These are phyloP conservation scores for Drosophila suzukii DNA, from an alignment of 1,140 invertebrate genomes.

Conservation along the genomic window DNA sequence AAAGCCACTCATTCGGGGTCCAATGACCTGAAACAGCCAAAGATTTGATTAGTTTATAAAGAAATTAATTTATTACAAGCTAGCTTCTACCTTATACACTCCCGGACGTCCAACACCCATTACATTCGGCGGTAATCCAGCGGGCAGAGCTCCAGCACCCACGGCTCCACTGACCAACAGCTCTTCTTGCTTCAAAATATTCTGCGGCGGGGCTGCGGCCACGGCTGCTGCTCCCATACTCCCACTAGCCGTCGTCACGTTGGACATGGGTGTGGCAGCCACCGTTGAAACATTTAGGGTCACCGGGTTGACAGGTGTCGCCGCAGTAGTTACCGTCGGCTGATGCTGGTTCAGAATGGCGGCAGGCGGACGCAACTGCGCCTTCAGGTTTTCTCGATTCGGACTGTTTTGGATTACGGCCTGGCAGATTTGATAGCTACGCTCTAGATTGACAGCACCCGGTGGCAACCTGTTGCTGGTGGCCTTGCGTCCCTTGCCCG, in stretches of 20 bases:
- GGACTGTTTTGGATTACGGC: slow-evolving; percentile 96
- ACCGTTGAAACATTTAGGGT: slow-evolving; percentile 59
- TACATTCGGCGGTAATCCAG: slow-evolving; percentile 72
- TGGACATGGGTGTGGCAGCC: slow-evolving; percentile 64
- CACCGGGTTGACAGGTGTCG: slow-evolving; percentile 36
- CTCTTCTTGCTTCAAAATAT: slow-evolving; percentile 66
- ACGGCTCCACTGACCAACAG: slow-evolving; percentile 58
- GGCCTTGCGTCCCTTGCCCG: slow-evolving; percentile 85
- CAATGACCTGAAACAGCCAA: slow-evolving; percentile 63
- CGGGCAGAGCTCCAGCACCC: slow-evolving; percentile 48
- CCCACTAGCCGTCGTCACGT: slow-evolving; percentile 41
- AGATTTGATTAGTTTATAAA: background rate
- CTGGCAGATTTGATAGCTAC: slow-evolving; percentile 98
- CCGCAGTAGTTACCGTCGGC: slow-evolving; percentile 28
- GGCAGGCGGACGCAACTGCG: slow-evolving; percentile 92
- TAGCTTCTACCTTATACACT: slow-evolving; percentile 72
- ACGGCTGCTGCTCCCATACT: slow-evolving; percentile 44
- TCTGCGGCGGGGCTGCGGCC: slow-evolving; percentile 54
- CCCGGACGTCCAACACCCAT: slow-evolving; percentile 81
- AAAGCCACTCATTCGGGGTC: slow-evolving; percentile 81
- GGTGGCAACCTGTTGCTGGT: slow-evolving; percentile 90
- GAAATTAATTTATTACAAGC: background rate
- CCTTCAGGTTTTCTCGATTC: slow-evolving; percentile 93
- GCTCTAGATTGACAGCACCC: slow-evolving; percentile 94
- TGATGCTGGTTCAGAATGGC: slow-evolving; percentile 86